Conservation (phyloP, 2,113 vertebrate species). For the Herpailurus yagouaroundi region DNA sequence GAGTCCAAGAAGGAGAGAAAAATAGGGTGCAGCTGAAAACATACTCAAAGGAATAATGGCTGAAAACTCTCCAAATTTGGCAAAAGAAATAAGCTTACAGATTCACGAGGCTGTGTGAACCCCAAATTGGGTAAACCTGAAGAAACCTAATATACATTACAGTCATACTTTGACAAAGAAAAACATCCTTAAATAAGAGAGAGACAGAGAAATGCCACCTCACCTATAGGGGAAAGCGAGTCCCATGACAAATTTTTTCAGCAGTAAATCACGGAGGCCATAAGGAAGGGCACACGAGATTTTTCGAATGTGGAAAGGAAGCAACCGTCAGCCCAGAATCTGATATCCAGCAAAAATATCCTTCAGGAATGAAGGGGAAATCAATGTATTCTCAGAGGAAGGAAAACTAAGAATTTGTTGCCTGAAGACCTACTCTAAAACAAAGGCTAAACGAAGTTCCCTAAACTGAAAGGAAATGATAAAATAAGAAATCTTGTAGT, state of each 20-base stretch:
- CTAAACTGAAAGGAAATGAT: slow-evolving; percentile 57
- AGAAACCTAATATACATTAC: background rate
- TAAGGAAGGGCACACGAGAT: background rate
- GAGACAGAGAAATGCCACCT: slow-evolving; percentile 17
- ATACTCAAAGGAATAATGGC: background rate
- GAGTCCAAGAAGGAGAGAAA: background rate
- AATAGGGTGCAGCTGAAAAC: background rate
- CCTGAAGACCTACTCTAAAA: slow-evolving; percentile 15
- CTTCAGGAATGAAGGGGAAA: background rate
- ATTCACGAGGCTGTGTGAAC: background rate
- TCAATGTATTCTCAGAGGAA: slow-evolving; percentile 4
- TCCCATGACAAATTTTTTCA: slow-evolving; percentile 25
- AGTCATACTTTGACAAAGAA: slow-evolving; percentile 13
- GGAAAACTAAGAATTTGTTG: slow-evolving; percentile 1
- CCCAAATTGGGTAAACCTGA: background rate
- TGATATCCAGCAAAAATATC: slow-evolving; percentile 4
- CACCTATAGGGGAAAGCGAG: background rate
- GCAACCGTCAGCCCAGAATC: background rate
- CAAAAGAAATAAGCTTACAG: background rate
- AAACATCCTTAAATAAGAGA: slow-evolving; percentile 6
- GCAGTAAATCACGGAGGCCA: background rate
- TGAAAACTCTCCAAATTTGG: background rate
- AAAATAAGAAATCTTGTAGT: slow-evolving; percentile 32
- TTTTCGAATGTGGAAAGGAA: slow-evolving; percentile 23
- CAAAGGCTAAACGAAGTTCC: background rate